These are phyloP conservation scores for Kryptolebias marmoratus DNA, from an alignment of 2,113 vertebrate genomes.

Conservation along the genomic window DNA sequence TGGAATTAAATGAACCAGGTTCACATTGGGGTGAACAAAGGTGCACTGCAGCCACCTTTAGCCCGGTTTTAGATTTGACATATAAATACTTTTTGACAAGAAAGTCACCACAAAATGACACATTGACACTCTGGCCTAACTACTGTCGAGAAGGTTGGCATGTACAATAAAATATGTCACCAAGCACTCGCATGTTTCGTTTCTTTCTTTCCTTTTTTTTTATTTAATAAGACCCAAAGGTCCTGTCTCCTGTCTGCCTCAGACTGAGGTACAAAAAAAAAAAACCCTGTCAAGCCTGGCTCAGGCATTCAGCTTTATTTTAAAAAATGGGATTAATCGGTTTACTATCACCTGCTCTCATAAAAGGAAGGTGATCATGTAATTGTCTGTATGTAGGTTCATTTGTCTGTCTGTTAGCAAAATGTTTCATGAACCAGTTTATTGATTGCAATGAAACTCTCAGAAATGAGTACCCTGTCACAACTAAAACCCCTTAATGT, in stretches of 20 bases:
- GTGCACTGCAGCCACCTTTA: background rate
- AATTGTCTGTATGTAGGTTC: background rate
- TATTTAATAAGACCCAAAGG: slow-evolving; percentile 15
- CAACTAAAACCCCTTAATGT: too few relatives aligned
- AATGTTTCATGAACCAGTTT: too few relatives aligned
- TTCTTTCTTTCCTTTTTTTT: background rate
- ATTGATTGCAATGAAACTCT: too few relatives aligned
- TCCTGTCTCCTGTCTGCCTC: slow-evolving; percentile 21
- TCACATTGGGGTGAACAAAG: background rate
- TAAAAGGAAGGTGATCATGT: background rate
- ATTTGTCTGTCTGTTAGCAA: too few relatives aligned
- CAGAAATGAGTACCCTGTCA: too few relatives aligned
- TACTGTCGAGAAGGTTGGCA: slow-evolving; percentile 22
- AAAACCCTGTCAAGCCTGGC: background rate
- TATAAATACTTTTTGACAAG: background rate
- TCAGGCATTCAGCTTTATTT: slow-evolving; percentile 3
- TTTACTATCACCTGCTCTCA: background rate
- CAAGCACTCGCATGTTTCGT: slow-evolving; percentile 10
- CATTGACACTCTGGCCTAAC: slow-evolving; percentile 14
- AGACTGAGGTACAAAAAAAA: slow-evolving; percentile 6
- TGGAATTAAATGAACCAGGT: background rate
- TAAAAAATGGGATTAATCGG: background rate
- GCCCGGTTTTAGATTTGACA: background rate
- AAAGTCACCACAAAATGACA: background rate
- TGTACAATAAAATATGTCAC: slow-evolving; percentile 14